These are phyloP conservation scores for Nerophis lumbriciformis DNA, from an alignment of 2,113 vertebrate genomes.

Conservation along the genomic window DNA sequence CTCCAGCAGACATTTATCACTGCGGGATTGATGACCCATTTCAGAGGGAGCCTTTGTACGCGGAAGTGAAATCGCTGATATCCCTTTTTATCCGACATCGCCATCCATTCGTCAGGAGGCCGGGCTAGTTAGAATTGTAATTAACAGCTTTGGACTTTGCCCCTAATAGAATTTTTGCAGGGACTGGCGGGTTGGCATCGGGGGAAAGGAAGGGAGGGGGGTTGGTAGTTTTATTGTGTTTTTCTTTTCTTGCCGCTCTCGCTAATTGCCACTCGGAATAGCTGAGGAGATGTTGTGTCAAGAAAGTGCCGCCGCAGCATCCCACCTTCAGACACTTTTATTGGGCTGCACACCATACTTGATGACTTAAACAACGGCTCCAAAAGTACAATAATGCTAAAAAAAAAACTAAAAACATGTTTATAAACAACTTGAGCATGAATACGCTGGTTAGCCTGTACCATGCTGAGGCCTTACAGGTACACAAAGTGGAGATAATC, in stretches of 20 bases:
- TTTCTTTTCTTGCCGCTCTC: conserved; percentile 34
- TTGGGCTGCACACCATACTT: not conserved
- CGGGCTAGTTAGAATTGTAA: conserved; percentile 69
- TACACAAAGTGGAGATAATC: no score
- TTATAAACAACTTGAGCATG: not conserved
- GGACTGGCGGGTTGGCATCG: conserved; percentile 56
- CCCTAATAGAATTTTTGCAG: conserved; percentile 74
- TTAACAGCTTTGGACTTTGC: conserved; percentile 71
- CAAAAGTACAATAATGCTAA: not conserved
- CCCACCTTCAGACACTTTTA: conserved; percentile 5
- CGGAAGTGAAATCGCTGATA: conserved; percentile 66
- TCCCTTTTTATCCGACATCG: conserved; percentile 67
- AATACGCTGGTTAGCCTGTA: not conserved
- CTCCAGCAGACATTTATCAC: conserved; percentile 75
- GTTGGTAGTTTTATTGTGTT: conserved; percentile 32
- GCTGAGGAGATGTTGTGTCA: conserved; percentile 38
- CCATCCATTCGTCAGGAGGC: conserved; percentile 73
- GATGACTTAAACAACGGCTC: not conserved
- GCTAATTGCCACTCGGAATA: conserved; percentile 51
- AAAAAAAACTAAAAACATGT: not conserved
- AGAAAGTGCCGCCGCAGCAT: conserved; percentile 46
- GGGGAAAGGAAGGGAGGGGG: conserved; percentile 9
- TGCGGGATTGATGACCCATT: conserved; percentile 76
- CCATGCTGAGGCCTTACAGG: not conserved
- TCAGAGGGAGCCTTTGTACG: conserved; percentile 66